Conservation (phyloP, 2,888 invertebrate species). For the Marasmarcha lunaedactyla region DNA sequence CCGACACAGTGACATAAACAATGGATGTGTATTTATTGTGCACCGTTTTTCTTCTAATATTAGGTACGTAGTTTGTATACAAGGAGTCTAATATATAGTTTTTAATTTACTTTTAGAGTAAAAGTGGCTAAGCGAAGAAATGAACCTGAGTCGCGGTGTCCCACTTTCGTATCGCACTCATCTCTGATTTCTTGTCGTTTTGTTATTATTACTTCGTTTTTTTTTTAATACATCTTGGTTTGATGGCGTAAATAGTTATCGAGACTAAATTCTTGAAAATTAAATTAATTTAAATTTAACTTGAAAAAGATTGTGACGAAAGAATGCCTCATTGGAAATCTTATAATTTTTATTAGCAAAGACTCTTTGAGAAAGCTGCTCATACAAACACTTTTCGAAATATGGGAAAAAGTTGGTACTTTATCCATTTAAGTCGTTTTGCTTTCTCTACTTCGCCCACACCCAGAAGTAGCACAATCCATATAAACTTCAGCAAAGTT, state of each 20-base stretch:
- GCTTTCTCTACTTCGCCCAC: no score
- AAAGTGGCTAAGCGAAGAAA: not conserved
- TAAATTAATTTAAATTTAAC: no score
- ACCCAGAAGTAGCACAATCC: no score
- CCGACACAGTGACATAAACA: not conserved
- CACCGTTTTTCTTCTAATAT: not conserved
- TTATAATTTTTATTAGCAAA: no score
- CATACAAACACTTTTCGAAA: no score
- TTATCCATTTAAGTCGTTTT: no score
- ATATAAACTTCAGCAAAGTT: no score
- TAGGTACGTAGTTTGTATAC: not conserved
- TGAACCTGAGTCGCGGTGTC: not conserved
- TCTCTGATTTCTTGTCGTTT: constrained; percentile 1
- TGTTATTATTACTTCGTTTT: constrained; percentile 1
- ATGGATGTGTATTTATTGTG: constrained; percentile 1
- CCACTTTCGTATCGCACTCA: not conserved
- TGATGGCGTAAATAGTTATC: not conserved
- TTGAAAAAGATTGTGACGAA: no score
- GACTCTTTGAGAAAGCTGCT: no score
- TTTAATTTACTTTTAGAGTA: not conserved
- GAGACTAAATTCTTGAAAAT: no score
- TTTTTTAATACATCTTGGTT: not conserved
- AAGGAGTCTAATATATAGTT: not conserved
- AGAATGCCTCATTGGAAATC: no score
- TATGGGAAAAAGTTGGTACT: no score